A percentile compares a stretch with the other conserved stretches of the same genome.
Evolutionary conservation across 2,113 vertebrate species (phyloP).

Genomic region (Aleadryas rufinucha): DNA sequence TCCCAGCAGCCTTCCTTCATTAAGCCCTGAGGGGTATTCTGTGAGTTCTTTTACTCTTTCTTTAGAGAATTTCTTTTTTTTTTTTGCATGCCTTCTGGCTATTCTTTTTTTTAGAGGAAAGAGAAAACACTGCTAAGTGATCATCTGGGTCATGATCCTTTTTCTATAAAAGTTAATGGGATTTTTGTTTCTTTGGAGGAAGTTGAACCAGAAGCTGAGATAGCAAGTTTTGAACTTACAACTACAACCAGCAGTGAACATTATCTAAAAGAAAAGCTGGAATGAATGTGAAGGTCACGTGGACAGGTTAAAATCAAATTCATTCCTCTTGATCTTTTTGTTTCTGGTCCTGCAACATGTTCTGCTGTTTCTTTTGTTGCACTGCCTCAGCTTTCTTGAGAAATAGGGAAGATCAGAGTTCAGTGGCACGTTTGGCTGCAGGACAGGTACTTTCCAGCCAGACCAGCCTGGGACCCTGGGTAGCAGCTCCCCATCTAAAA

Average conservation of each 20-base stretch:
- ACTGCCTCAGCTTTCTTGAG: background rate
- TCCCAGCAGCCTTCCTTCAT: background rate
- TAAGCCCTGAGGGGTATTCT: background rate
- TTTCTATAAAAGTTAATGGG: slow-evolving; percentile 5
- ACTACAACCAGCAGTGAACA: background rate
- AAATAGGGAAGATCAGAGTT: background rate
- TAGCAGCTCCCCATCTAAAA: background rate
- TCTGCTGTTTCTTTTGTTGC: background rate
- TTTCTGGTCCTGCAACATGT: background rate
- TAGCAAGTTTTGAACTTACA: background rate
- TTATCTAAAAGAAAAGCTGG: background rate
- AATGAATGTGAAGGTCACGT: background rate
- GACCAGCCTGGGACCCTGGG: background rate
- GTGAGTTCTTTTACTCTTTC: background rate
- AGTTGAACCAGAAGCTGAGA: background rate
- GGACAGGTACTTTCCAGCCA: background rate
- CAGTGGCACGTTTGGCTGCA: background rate
- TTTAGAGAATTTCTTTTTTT: background rate
- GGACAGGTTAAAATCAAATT: background rate
- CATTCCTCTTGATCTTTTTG: background rate
- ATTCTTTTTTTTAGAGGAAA: background rate
- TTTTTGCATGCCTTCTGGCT: background rate
- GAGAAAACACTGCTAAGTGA: background rate
- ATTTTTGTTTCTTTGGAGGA: background rate
- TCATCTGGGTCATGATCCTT: background rate